Conservation (phyloP, 2,113 vertebrate species). For the Dicerorhinus sumatrensis region DNA sequence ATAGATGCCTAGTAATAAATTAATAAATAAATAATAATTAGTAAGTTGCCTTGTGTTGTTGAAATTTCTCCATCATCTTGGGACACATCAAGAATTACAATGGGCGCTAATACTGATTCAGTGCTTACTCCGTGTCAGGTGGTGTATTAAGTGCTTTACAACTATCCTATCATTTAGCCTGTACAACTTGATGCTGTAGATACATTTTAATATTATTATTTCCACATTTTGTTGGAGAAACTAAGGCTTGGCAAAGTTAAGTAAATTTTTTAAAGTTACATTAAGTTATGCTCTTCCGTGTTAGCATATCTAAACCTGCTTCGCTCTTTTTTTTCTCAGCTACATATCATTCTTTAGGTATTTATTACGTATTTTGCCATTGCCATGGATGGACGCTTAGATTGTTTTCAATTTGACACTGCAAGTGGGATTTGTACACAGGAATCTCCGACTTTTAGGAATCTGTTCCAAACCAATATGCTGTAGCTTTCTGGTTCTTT, state of each 20-base stretch:
- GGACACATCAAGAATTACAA: neutral
- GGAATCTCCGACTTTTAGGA: neutral
- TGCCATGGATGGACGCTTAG: neutral
- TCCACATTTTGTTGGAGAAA: neutral
- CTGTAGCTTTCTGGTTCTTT: neutral
- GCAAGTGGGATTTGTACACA: neutral
- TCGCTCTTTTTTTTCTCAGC: neutral
- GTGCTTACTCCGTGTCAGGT: neutral
- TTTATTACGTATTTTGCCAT: neutral
- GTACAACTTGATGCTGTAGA: neutral
- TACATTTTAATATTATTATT: neutral
- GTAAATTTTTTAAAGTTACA: neutral
- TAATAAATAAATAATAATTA: neutral
- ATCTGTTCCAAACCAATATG: neutral
- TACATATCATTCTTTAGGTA: neutral
- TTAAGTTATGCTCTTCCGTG: neutral
- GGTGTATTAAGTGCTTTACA: neutral
- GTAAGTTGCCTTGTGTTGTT: neutral
- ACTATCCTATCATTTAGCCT: neutral
- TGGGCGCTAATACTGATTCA: neutral
- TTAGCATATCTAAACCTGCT: neutral
- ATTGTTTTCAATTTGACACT: neutral
- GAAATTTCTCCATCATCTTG: neutral
- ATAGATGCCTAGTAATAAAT: neutral
- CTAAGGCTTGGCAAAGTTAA: neutral